These are phyloP conservation scores for Chaetops frenatus DNA, from an alignment of 2,113 vertebrate species.

Conservation along the genomic window DNA sequence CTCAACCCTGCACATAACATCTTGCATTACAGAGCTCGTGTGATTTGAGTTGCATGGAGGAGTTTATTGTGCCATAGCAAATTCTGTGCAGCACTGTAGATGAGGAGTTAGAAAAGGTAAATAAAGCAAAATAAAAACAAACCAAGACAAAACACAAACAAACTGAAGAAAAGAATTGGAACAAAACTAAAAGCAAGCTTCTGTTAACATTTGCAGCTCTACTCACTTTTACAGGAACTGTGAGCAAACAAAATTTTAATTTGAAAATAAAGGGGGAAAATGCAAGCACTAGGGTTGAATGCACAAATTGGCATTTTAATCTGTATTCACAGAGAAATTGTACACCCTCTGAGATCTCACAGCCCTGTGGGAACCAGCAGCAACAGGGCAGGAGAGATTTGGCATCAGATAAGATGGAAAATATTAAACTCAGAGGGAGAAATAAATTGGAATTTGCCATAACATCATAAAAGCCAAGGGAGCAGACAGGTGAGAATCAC, in stretches of 20 bases:
- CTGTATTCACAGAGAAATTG: not conserved
- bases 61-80: not conserved
- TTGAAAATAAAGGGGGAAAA: not conserved
- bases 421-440: not conserved
- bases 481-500: not conserved
- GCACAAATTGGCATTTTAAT: not conserved
- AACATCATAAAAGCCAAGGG: not conserved
- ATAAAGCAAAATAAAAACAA: not conserved
- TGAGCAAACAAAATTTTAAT: not conserved
- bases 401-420: not conserved
- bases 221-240: not conserved
- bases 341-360: not conserved
- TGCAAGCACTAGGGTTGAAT: not conserved
- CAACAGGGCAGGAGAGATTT: not conserved
- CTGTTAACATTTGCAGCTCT: not conserved
- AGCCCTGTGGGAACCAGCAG: not conserved
- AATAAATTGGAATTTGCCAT: not conserved
- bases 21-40: not conserved
- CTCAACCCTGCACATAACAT: not conserved
- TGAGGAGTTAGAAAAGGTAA: not conserved
- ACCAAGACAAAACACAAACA: not conserved
- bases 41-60: not conserved
- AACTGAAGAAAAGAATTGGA: not conserved
- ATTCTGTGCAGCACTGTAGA: not conserved
- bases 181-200: not conserved